These are phyloP conservation scores for Podarcis raffonei DNA, from an alignment of 2,113 vertebrate species.

Conservation along the genomic window DNA sequence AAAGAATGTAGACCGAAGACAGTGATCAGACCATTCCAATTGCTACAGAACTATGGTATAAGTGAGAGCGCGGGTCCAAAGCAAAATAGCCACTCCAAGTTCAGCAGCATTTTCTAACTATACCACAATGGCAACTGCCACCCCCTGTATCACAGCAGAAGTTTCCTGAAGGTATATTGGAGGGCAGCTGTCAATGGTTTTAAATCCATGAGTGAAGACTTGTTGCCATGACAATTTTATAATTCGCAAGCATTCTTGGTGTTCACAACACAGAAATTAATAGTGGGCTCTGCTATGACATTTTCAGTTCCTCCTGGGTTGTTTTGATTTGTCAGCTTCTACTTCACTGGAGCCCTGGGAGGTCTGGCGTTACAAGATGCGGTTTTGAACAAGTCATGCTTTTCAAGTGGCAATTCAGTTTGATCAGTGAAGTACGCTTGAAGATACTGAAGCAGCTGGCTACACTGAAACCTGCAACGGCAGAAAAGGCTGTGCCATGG, in stretches of 20 bases:
- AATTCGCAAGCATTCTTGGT: neutral
- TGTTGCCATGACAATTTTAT: neutral
- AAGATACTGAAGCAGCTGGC: neutral
- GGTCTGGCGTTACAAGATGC: neutral
- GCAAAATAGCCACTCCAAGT: neutral
- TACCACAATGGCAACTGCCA: neutral
- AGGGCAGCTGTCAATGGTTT: neutral
- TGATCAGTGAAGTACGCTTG: neutral
- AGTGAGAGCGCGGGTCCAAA: neutral
- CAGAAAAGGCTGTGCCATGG: neutral
- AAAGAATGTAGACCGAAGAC: neutral
- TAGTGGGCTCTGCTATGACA: neutral
- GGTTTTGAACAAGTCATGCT: neutral
- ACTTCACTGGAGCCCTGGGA: neutral
- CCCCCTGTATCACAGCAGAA: neutral
- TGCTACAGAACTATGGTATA: neutral
- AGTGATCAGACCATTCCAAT: neutral
- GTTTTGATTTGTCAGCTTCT: neutral
- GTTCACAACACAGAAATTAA: neutral
- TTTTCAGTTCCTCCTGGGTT: neutral
- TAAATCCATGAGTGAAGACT: neutral
- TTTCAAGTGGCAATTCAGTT: neutral
- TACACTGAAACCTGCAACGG: neutral
- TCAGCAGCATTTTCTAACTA: neutral
- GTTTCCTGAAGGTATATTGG: neutral